Evolutionary conservation across 2,797 vertebrate species (phyloP).

Genomic region (Ptychadena robeensis): DNA sequence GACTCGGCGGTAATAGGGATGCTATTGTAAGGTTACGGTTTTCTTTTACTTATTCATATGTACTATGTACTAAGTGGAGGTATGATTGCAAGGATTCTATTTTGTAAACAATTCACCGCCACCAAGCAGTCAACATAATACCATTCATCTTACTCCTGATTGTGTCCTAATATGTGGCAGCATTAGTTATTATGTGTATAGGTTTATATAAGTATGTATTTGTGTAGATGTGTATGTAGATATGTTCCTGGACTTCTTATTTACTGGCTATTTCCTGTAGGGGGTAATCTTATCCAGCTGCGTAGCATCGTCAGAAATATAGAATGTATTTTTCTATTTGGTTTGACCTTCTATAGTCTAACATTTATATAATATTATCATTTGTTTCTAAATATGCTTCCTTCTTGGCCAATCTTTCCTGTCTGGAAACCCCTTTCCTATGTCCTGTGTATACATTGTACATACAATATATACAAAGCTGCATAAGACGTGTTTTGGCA

Average conservation of each 20-base stretch:
- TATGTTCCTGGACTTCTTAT: neutral
- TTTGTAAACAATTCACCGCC: no score
- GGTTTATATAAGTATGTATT: neutral
- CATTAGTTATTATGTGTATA: neutral
- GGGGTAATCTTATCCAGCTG: conserved; percentile 4
- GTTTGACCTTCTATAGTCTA: conserved; percentile 3
- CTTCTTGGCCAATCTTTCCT: conserved; percentile 56
- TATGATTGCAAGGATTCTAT: no score
- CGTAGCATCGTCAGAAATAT: neutral
- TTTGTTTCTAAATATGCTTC: conserved; percentile 59
- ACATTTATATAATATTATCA: conserved; percentile 55
- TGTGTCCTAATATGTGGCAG: neutral
- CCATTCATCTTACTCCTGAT: no score
- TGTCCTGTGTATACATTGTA: conserved; percentile 42
- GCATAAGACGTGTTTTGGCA: conserved; percentile 32
- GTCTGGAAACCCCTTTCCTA: conserved; percentile 24
- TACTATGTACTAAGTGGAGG: no score
- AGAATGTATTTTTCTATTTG: neutral
- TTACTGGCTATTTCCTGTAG: neutral
- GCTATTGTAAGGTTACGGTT: no score
- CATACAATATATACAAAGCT: conserved; percentile 43
- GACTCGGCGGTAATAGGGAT: no score
- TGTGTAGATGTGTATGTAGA: no score
- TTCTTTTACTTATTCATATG: no score
- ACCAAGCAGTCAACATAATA: no score